Percentiles rank a stretch among this genome's conserved stretches.
Evolutionary conservation across 2,113 vertebrate genomes (phyloP).

Genomic region (Progne subis): DNA sequence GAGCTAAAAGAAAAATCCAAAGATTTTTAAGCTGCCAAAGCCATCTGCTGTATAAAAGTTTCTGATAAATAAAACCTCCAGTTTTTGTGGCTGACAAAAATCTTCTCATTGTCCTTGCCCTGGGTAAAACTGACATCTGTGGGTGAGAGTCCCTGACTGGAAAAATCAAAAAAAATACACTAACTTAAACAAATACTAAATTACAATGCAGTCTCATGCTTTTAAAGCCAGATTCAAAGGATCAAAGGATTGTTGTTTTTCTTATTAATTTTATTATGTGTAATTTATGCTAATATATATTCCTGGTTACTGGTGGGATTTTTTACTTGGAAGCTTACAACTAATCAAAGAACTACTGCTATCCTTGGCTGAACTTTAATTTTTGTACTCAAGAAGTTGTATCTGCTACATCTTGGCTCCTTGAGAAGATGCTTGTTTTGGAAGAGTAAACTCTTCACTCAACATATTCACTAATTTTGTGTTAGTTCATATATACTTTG

Average conservation of each 20-base stretch:
- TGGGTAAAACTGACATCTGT: not conserved
- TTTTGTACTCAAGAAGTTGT: not conserved
- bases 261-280: not conserved
- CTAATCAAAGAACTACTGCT: not conserved
- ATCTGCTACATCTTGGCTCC: not conserved
- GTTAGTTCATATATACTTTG: not conserved
- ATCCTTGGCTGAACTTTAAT: not conserved
- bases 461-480: not conserved
- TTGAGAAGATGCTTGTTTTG: not conserved
- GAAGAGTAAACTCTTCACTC: not conserved
- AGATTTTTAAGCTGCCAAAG: not conserved
- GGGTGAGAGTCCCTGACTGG: not conserved
- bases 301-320: not conserved
- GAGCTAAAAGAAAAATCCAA: not conserved
- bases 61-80: not conserved
- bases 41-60: not conserved
- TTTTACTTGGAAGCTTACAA: not conserved
- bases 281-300: not conserved
- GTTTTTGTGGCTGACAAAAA: not conserved
- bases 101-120: not conserved
- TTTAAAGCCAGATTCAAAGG: not conserved
- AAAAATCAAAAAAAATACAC: not conserved
- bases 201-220: not conserved
- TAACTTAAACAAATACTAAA: not conserved
- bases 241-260: not conserved